Conservation (phyloP, 2,113 vertebrate species). For the Xerus inauris region DNA sequence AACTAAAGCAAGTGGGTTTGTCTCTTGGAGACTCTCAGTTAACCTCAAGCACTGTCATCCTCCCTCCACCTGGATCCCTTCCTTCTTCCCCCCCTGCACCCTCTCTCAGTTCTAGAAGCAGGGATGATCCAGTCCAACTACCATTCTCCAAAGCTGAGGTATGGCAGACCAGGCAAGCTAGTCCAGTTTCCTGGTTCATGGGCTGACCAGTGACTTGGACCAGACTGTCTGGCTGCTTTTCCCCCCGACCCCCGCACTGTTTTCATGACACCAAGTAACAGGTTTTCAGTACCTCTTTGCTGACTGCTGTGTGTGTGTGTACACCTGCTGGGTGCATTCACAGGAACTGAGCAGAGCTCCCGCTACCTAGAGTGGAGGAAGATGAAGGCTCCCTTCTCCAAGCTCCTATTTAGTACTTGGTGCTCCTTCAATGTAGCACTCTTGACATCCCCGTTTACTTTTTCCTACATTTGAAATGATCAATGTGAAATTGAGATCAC, state of each 20-base stretch:
- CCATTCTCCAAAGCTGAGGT: not conserved
- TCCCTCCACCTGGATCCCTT: no score
- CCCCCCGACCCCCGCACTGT: no score
- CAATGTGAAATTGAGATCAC: not conserved
- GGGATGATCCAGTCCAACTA: not conserved
- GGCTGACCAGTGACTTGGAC: no score
- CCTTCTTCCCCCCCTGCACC: no score
- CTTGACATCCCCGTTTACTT: not conserved
- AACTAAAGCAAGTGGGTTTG: not conserved
- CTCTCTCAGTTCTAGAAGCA: not conserved
- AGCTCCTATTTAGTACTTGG: fast-evolving
- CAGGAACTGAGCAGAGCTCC: not conserved
- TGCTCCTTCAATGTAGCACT: not conserved
- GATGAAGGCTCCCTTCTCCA: fast-evolving
- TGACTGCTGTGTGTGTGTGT: not conserved
- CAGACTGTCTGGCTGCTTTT: not conserved
- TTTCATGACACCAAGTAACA: not conserved
- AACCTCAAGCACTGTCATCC: not conserved
- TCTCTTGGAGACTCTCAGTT: not conserved
- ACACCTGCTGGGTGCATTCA: no score
- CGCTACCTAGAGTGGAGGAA: not conserved
- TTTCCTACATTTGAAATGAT: not conserved
- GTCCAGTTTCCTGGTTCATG: fast-evolving
- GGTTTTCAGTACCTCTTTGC: not conserved
- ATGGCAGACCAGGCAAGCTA: not conserved